A percentile compares a stretch with the other conserved stretches of the same genome.
Evolutionary conservation across 2,113 vertebrate species (phyloP).

Genomic region (Nothobranchius furzeri): DNA sequence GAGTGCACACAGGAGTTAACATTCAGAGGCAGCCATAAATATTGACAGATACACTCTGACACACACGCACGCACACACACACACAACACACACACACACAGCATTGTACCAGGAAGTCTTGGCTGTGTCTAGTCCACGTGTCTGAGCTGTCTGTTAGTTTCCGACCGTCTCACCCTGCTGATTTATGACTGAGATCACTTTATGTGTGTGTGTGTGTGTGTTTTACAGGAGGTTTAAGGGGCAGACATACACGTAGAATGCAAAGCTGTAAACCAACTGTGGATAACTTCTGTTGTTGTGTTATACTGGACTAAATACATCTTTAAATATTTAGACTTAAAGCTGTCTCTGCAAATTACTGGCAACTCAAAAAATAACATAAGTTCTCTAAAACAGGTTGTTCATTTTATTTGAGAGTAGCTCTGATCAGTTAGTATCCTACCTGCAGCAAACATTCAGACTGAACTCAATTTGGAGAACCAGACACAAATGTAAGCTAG

Average conservation of each 20-base stretch:
- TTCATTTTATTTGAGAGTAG: too few relatives aligned
- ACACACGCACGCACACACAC: neutral
- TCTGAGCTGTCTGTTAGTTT: slow-evolving; percentile 67
- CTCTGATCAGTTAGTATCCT: too few relatives aligned
- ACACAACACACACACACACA: slow-evolving; percentile 14
- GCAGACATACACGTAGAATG: slow-evolving; percentile 3
- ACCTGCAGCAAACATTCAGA: too few relatives aligned
- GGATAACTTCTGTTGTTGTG: neutral
- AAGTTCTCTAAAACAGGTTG: too few relatives aligned
- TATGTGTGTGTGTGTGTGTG: neutral
- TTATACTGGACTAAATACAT: too few relatives aligned
- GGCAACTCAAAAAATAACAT: too few relatives aligned
- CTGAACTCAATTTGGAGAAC: neutral
- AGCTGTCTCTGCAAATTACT: too few relatives aligned
- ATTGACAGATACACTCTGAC: slow-evolving; percentile 32
- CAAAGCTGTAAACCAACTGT: neutral
- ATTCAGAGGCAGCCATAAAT: slow-evolving; percentile 49
- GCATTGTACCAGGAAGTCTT: slow-evolving; percentile 55
- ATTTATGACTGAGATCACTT: slow-evolving; percentile 62
- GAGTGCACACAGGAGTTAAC: slow-evolving; percentile 18
- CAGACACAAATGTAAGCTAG: too few relatives aligned
- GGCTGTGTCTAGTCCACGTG: slow-evolving; percentile 63
- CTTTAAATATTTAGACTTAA: too few relatives aligned
- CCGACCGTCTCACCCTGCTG: slow-evolving; percentile 50
- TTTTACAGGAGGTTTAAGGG: slow-evolving; percentile 3